Evolutionary conservation across 2,888 invertebrate species (phyloP), one percentile per base, ranked within the genome.

Genomic region (Drosophila phalerata): DNA sequence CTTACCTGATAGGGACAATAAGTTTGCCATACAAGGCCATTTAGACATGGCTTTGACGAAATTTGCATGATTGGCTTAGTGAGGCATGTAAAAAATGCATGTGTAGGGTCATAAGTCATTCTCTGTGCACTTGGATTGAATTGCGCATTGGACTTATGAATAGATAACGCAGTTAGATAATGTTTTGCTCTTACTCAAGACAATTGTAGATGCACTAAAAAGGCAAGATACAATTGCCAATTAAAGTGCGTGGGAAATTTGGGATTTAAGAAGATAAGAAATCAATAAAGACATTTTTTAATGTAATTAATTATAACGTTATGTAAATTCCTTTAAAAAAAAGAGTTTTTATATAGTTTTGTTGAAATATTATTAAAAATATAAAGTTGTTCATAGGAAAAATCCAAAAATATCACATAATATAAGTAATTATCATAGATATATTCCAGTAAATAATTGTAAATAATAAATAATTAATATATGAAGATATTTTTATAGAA

Each of bases 1-100:
- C 60, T 42, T 63, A 52, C 67, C 82, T 85, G 85, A 85, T 69
- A 70, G 67, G 64, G 71, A 77, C 79, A 76, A 85, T 87, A 81
- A 81, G 82, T 73, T 81, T 81, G 60, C 82, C 88, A 69, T 78
- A 83, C 76, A 87, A 73, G 87, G 63, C 56, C 55, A 56, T 48
- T 80, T 74, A 47, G 82, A 71, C 86, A 77, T 73, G 66, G 66
- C 68, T 38, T 68, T 72, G 64, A 62, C 69, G 56, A 68, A 65
- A 77, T 79, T 79, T 71, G 66, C 80, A 79, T 76, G 76, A 76
- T 76, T 79, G 77, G 71, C 61, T 42, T 55, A 32, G 42, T 58
- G 51, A 61, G 69, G 42, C 64, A 45, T 65, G 74, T 47, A 47
- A 57, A 73, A 69, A 73, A 69, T 76, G 51, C 69, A 78, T 69